Evolutionary conservation across 1,140 invertebrate species (phyloP), one percentile per base, ranked within the genome.

Genomic region (Choristoneura fumiferana): DNA sequence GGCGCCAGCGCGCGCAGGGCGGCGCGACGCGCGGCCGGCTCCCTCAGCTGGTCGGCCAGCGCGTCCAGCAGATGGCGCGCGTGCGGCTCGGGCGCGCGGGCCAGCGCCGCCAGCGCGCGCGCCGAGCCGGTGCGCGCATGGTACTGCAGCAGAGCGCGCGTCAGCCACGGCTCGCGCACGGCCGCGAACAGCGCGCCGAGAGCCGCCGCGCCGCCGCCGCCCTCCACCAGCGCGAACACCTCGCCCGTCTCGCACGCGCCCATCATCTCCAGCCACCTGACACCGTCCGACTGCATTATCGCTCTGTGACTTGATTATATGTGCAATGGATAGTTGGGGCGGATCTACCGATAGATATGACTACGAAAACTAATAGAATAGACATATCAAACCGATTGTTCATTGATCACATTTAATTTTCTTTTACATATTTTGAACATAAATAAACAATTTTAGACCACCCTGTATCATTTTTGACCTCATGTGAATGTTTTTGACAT

Each of bases 161-260:
- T 92, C 33, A 97, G 89, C 95, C 95, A 97, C 65, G 93, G 90
- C 66, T 98, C 96, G 89, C 95, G 96, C 62, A 92, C 95, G 95
- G 78, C 91, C 73, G 91, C 92, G 63, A 74, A 87, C 12, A 87
- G 71, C 58, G 69, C 69, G 12, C 53, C 57, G 14, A 80, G 70
- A 29, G 69, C 68, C 8, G 81, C 60, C 17, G 22, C 57, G 43
- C 57, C 65, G 59, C 65, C n/a, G n/a, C n/a, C 67, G 38, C 69
- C 73, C 71, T 87, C 84, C 54, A 87, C 74, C 71, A 83, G 59
- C 57, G 74, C 78, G 64, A 82, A 80, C 65, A 84, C 76, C 34
- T 81, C 84, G 63, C 73, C 80, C 58, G 76, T 63, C 60, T 81
- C 80, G 67, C 72, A 71, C 61, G 84, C 78, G 40, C 75, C 72